These are phyloP conservation scores for Myiozetetes cayanensis DNA, from an alignment of 2,113 vertebrate genomes.

Conservation along the genomic window DNA sequence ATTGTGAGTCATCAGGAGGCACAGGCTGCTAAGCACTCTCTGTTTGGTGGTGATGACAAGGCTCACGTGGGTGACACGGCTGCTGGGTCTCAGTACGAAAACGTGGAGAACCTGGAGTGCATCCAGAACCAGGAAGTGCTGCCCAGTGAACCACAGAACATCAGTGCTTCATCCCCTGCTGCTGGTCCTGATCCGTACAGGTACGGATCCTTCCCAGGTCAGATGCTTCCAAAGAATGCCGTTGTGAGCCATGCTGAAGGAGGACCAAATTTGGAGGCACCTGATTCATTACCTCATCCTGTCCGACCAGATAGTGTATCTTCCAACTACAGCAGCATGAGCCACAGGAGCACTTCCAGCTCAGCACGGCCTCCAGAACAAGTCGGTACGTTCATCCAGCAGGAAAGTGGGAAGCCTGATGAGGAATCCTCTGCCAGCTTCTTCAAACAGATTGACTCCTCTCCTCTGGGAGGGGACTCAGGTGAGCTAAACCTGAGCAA, in stretches of 20 bases:
- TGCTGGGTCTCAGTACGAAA: constrained; percentile 75
- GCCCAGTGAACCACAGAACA: constrained; percentile 76
- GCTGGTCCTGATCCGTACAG: constrained; percentile 36
- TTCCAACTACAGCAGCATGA: constrained; percentile 84
- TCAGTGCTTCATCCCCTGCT: constrained; percentile 1
- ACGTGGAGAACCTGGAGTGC: constrained; percentile 90
- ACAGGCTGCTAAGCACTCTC: background rate
- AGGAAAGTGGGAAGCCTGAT: constrained; percentile 87
- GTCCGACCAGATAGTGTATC: constrained; percentile 84
- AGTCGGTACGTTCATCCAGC: constrained; percentile 91
- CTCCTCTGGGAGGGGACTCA: constrained; percentile 76
- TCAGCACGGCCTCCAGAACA: constrained; percentile 78
- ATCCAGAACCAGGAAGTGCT: constrained; percentile 92
- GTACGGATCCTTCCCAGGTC: constrained; percentile 20
- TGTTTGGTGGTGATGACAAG: background rate
- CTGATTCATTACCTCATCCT: constrained; percentile 73
- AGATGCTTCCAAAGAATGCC: constrained; percentile 34
- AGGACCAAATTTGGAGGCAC: constrained; percentile 86
- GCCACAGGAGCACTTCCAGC: constrained; percentile 78
- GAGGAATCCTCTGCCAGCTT: constrained; percentile 82
- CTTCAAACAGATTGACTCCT: constrained; percentile 95
- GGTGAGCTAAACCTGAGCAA: constrained; percentile 58
- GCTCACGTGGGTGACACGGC: background rate
- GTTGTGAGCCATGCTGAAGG: constrained; percentile 70
- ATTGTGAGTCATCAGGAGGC: background rate